Conservation (phyloP, 2,888 invertebrate species). For the Ditula angustiorana region DNA sequence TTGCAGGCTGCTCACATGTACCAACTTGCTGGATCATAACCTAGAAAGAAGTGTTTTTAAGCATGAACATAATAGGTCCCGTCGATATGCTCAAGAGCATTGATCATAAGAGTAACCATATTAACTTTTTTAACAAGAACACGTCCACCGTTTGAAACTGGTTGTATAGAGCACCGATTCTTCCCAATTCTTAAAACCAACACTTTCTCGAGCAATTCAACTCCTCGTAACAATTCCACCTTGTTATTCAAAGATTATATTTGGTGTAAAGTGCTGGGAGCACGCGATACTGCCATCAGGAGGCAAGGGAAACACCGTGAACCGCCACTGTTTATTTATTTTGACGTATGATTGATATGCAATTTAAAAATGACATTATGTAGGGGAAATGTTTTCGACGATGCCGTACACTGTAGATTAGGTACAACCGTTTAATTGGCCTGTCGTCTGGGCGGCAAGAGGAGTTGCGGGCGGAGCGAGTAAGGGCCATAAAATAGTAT, state of each 20-base stretch:
- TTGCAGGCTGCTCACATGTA: no score
- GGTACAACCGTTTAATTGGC: no score
- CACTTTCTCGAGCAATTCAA: conserved; percentile 25
- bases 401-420: background rate
- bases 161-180: background rate
- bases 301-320: conserved; percentile 21
- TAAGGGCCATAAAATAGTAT: no score
- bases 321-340: conserved; percentile 36
- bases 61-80: no score
- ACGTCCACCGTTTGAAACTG: no score
- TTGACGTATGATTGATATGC: conserved; percentile 37
- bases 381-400: background rate
- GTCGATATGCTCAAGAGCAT: no score
- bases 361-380: conserved; percentile 28
- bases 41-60: no score
- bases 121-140: no score
- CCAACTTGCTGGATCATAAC: no score
- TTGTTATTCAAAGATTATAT: conserved; percentile 34
- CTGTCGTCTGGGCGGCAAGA: no score
- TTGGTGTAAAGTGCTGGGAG: conserved; percentile 30
- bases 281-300: conserved; percentile 36
- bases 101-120: no score
- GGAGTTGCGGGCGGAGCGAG: no score
- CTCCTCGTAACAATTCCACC: conserved; percentile 21
- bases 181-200: conserved; percentile 9